These are phyloP conservation scores for Physocephala rufipes DNA, from an alignment of 2,888 invertebrate species.

Conservation along the genomic window DNA sequence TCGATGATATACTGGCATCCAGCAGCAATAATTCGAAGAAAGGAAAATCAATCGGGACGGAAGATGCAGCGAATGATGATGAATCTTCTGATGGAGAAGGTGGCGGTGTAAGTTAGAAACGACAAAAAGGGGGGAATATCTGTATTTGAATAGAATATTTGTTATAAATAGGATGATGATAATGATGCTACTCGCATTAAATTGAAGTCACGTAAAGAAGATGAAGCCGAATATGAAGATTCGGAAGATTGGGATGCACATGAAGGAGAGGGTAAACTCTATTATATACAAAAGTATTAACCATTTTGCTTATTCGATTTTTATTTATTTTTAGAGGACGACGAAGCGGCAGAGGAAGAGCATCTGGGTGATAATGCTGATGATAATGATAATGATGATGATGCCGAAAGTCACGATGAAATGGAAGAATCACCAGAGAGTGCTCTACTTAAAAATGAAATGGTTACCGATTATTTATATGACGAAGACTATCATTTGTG, in stretches of 20 bases:
- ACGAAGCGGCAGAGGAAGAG: constrained; percentile 42
- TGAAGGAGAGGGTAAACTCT: constrained; percentile 56
- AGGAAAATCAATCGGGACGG: constrained; percentile 1
- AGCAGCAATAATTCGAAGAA: constrained; percentile 5
- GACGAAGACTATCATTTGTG: constrained; percentile 81
- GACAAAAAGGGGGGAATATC: not conserved
- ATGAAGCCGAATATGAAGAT: constrained; percentile 75
- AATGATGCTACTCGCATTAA: constrained; percentile 65
- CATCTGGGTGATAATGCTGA: constrained; percentile 42
- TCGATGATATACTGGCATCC: constrained; percentile 44
- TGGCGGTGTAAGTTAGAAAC: constrained; percentile 46
- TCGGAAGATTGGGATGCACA: constrained; percentile 70
- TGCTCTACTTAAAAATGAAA: constrained; percentile 58
- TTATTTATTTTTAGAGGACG: constrained; percentile 44
- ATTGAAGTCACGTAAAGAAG: constrained; percentile 69
- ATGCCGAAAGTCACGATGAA: constrained; percentile 60
- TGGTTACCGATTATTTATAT: constrained; percentile 72
- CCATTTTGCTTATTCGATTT: not conserved
- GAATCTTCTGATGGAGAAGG: constrained; percentile 61
- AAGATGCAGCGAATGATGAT: constrained; percentile 50
- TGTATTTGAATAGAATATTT: not conserved
- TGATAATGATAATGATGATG: constrained; percentile 38
- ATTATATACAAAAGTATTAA: not conserved
- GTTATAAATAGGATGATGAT: constrained; percentile 57
- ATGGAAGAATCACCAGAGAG: constrained; percentile 52